Evolutionary conservation across 1,140 invertebrate genomes (phyloP).

Genomic region (Drosophila simulans): DNA sequence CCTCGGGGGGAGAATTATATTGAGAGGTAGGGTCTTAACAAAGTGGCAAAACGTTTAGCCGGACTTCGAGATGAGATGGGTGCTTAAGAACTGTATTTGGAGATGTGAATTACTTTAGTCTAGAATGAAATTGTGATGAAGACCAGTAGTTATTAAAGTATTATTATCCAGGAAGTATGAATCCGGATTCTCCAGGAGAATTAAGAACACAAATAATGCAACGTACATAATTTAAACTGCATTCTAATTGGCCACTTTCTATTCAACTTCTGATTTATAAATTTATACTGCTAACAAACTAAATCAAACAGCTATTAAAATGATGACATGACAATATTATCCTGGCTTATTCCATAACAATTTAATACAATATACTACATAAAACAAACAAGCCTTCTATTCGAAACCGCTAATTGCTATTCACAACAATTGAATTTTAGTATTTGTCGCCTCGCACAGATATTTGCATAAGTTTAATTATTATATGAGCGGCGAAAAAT

Average conservation of each 20-base stretch:
- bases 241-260: no score
- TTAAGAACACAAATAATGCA: no score
- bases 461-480: slow-evolving; percentile 56
- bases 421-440: slow-evolving; percentile 21
- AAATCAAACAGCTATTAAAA: neutral
- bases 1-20: slow-evolving; percentile 10
- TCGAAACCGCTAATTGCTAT: slow-evolving; percentile 24
- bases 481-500: slow-evolving; percentile 30
- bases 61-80: slow-evolving; percentile 8
- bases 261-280: neutral
- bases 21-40: slow-evolving; percentile 21
- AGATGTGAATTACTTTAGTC: neutral
- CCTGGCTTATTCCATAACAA: neutral
- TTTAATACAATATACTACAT: neutral
- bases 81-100: slow-evolving; percentile 37
- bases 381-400: neutral
- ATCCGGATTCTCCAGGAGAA: no score
- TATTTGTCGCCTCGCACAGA: slow-evolving; percentile 14
- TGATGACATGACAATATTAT: slow-evolving; percentile 1
- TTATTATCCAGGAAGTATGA: neutral
- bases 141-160: no score
- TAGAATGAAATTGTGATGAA: neutral
- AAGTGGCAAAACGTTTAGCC: slow-evolving; percentile 39
- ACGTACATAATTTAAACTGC: no score
- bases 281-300: neutral